Conservation (phyloP, 2,888 invertebrate species). For the Aquatica leii region DNA sequence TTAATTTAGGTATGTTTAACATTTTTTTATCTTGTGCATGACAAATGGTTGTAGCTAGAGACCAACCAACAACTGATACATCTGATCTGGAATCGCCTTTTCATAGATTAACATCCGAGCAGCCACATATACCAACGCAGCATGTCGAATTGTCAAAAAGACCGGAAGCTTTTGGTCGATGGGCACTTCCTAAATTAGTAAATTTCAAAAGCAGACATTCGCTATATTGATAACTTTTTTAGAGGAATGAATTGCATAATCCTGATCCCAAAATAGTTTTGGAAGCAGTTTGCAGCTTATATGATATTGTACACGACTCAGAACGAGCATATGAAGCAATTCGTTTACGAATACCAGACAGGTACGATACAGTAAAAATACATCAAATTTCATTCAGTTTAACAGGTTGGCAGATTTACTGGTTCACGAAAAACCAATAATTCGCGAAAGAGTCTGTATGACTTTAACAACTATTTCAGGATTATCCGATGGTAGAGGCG, state of each 20-base stretch:
- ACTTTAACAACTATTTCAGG: conserved; percentile 56
- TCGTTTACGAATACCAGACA: conserved; percentile 56
- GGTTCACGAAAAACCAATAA: conserved; percentile 49
- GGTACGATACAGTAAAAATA: conserved; percentile 44
- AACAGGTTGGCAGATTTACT: conserved; percentile 56
- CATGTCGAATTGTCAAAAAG: conserved; percentile 59
- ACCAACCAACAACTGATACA: conserved; percentile 45
- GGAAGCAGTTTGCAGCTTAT: conserved; percentile 59
- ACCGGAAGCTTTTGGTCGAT: conserved; percentile 59
- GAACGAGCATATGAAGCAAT: conserved; percentile 60
- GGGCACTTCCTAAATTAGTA: conserved; percentile 60
- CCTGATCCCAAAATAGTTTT: conserved; percentile 52
- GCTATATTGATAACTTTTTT: conserved; percentile 24
- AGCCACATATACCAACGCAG: conserved; percentile 58
- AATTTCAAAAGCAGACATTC: background rate
- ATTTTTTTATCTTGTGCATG: conserved; percentile 1
- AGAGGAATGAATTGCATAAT: conserved; percentile 59
- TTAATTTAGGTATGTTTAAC: conserved; percentile 51
- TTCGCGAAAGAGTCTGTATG: conserved; percentile 59
- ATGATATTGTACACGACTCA: conserved; percentile 60
- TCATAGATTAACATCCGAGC: conserved; percentile 55
- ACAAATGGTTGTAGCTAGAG: conserved; percentile 46
- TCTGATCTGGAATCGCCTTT: conserved; percentile 54
- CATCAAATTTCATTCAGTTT: background rate
- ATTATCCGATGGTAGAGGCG: conserved; percentile 56